These are phyloP conservation scores for Metopolophium dirhodum DNA, from an alignment of 1,140 invertebrate genomes.

Conservation along the genomic window DNA sequence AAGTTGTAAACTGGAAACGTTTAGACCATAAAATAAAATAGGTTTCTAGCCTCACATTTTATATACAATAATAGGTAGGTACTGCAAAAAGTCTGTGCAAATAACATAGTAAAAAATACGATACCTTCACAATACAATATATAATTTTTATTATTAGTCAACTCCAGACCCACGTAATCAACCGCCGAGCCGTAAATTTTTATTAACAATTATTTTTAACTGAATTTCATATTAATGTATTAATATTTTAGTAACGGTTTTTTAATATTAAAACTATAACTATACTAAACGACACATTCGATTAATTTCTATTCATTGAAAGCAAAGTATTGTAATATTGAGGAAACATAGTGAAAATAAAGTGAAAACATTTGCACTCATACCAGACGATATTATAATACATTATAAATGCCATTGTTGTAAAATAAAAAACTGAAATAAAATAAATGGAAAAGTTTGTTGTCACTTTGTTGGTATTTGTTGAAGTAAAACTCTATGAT, in stretches of 20 bases:
- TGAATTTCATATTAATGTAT: neutral
- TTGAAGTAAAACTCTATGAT: neutral
- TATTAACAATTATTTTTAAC: neutral
- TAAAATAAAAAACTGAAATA: neutral
- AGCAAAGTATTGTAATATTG: neutral
- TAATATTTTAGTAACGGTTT: neutral
- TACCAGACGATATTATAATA: neutral
- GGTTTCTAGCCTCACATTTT: neutral
- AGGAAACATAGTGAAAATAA: neutral
- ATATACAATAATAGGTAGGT: neutral
- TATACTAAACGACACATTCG: neutral
- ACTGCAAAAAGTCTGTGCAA: neutral
- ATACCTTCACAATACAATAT: neutral
- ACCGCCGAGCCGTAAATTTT: neutral
- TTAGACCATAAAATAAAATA: neutral
- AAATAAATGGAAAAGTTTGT: neutral
- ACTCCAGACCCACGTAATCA: neutral
- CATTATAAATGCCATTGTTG: neutral
- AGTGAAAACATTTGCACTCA: neutral
- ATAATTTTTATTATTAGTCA: neutral
- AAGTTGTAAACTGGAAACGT: neutral
- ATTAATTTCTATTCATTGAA: neutral
- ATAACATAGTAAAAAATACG: neutral
- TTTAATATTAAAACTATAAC: neutral
- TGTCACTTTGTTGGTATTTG: constrained; percentile 7